phyloP scores from a whole-genome alignment of 2,797 vertebrate species.

The Oryzias sinensis region DNA sequence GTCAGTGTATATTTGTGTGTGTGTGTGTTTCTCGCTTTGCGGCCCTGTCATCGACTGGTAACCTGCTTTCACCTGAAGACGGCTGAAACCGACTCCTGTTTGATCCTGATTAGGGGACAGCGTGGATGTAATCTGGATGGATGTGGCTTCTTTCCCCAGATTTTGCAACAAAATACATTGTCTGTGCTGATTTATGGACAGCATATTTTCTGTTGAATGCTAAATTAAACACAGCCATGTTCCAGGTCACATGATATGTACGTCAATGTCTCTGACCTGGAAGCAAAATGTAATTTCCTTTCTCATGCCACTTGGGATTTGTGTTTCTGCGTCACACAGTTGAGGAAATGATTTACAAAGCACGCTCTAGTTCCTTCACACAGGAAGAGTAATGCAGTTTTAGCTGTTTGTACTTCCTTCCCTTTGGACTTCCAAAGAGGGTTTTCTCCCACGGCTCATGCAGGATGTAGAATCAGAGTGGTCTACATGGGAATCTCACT shows the following conservation, averaged over 20 bases:
- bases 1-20: too few relatives aligned
- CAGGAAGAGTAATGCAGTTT: conserved; percentile 40
- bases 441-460: conserved; percentile 29
- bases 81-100: too few relatives aligned
- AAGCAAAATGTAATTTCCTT: conserved; percentile 35
- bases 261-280: conserved; percentile 35
- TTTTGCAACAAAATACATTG: too few relatives aligned
- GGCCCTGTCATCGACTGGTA: too few relatives aligned
- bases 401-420: conserved; percentile 42
- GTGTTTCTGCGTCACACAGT: conserved; percentile 10
- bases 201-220: conserved; percentile 3
- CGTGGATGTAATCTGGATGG: too few relatives aligned
- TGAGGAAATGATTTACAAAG: conserved; percentile 29
- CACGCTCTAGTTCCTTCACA: conserved; percentile 19
- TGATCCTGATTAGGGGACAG: too few relatives aligned
- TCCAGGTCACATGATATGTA: conserved; percentile 15
- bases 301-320: conserved; percentile 6
- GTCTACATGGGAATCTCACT: conserved; percentile 12
- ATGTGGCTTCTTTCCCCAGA: too few relatives aligned
- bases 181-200: too few relatives aligned
- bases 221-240: conserved; percentile 20
- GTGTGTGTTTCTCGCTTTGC: too few relatives aligned
- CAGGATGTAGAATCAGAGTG: conserved; percentile 21
- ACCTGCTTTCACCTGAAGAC: too few relatives aligned
- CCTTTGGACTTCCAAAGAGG: conserved; percentile 21